Evolutionary conservation across 1,140 invertebrate species (phyloP), one percentile per base, ranked within the genome.

Genomic region (Heliconius eleuchia): DNA sequence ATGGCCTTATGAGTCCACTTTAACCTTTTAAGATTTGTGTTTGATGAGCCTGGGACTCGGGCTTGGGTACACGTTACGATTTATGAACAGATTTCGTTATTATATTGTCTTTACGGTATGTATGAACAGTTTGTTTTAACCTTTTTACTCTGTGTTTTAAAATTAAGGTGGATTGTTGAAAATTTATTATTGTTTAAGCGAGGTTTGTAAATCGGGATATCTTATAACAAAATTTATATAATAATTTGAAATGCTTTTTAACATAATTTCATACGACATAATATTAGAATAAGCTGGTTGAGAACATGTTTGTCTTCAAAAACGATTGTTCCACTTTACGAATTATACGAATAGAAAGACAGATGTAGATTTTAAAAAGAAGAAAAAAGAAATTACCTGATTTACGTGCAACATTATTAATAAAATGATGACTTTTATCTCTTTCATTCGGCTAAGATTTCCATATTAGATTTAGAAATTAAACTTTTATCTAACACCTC

Each of bases 11-110:
- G 60, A 75, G 84, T 85, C 83, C 84, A 84, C 83, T 87, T 83
- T 66, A 84, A 85, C 83, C 84, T 84, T 86, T 86, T 85, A 87
- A 88, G 84, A 87, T 88, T 83, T 87, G 73, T 75, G 71, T 84
- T 84, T 84, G 83, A 80, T 73, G 80, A 80, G 74, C 80, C 18
- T 55, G 39, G 57, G 73, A 37, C 46, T 18, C 57, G 60, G 74
- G 78, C 76, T 79, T 83, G 80, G 79, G 80, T 57, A 72, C 74
- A 57, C 18, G 16, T 52, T 52, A 52, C 34, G 74, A 46, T 71
- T 79, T 79, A 74, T 71, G 60, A 79, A 50, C 50, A 71, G 73
- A 46, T 76, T 52, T 76, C 66, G 74, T 76, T 66, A 66, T 71
- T 70, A 70, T 76, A 72, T 76, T 76, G 74, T 75, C 74, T 66